Evolutionary conservation across 2,797 vertebrate genomes (phyloP).

Genomic region (Distichodus sexfasciatus): DNA sequence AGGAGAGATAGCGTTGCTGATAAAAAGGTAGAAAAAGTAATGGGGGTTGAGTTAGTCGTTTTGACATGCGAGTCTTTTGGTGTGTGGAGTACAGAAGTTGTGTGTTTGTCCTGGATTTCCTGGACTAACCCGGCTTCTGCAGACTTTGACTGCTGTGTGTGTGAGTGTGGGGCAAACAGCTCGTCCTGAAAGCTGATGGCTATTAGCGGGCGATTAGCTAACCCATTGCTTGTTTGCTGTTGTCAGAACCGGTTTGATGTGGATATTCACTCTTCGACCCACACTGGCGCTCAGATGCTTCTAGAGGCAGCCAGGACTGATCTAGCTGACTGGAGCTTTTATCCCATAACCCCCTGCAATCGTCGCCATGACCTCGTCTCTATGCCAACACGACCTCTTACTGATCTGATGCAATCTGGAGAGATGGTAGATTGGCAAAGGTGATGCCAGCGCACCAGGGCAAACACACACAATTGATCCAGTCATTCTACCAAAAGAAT

Average conservation of each 20-base stretch:
- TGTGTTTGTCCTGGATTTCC: slow-evolving; percentile 22
- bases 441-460: slow-evolving; percentile 28
- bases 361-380: slow-evolving; percentile 38
- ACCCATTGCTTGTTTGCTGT: slow-evolving; percentile 51
- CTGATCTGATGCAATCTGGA: slow-evolving; percentile 48
- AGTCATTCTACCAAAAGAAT: too few relatives aligned
- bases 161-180: slow-evolving; percentile 36
- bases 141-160: slow-evolving; percentile 33
- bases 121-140: slow-evolving; percentile 22
- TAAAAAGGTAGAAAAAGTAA: background rate
- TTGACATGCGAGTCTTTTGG: background rate
- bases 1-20: background rate
- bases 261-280: slow-evolving; percentile 41
- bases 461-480: background rate
- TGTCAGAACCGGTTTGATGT: slow-evolving; percentile 36
- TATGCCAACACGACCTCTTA: slow-evolving; percentile 34
- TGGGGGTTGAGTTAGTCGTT: background rate
- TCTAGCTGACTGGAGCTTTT: slow-evolving; percentile 50
- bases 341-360: slow-evolving; percentile 52
- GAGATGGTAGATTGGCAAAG: slow-evolving; percentile 40
- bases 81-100: slow-evolving; percentile 36
- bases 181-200: slow-evolving; percentile 46
- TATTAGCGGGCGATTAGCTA: slow-evolving; percentile 54
- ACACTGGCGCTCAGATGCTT: slow-evolving; percentile 26
- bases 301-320: slow-evolving; percentile 40